A percentile compares a stretch with the other conserved stretches of the same genome.
Conservation (phyloP, 2,888 invertebrate genomes). For the Sminthurides aquaticus region DNA sequence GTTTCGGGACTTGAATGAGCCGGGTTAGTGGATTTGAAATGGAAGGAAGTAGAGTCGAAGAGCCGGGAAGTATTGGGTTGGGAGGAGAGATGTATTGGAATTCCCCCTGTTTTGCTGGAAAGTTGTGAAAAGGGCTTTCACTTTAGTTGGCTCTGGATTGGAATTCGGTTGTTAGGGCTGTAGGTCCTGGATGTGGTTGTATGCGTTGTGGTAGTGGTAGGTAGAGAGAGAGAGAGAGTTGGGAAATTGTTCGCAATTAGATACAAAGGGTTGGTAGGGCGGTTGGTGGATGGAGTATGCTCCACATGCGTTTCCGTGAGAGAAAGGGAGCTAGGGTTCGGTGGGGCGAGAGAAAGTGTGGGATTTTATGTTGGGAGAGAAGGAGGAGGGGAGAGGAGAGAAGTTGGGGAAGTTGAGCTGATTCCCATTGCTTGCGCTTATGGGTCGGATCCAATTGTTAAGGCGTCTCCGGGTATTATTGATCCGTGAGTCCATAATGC, state of each 20-base stretch:
- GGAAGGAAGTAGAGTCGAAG: not conserved
- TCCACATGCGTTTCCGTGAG: not conserved
- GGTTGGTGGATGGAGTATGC: not conserved
- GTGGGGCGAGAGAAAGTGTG: not conserved
- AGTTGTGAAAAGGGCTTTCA: not conserved
- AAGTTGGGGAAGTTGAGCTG: constrained; percentile 1
- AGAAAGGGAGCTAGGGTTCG: not conserved
- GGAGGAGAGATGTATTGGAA: not conserved
- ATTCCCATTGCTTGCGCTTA: constrained; percentile 22
- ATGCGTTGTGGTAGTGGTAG: too few species aligned
- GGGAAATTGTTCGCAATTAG: not conserved
- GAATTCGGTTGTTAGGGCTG: not conserved
- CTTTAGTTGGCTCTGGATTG: too few species aligned
- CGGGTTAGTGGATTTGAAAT: not conserved
- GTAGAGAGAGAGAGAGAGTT: not conserved
- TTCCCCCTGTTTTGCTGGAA: too few species aligned
- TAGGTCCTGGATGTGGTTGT: too few species aligned
- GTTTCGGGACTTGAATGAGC: not conserved
- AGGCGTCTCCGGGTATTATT: constrained; percentile 36
- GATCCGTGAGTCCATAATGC: constrained; percentile 32
- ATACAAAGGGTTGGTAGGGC: not conserved
- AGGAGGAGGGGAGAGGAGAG: not conserved
- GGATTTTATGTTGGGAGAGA: too few species aligned
- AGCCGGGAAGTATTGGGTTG: not conserved
- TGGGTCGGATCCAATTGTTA: constrained; percentile 33